phyloP scores from a whole-genome alignment of 2,113 vertebrate genomes.

The Callopanchax toddi region DNA sequence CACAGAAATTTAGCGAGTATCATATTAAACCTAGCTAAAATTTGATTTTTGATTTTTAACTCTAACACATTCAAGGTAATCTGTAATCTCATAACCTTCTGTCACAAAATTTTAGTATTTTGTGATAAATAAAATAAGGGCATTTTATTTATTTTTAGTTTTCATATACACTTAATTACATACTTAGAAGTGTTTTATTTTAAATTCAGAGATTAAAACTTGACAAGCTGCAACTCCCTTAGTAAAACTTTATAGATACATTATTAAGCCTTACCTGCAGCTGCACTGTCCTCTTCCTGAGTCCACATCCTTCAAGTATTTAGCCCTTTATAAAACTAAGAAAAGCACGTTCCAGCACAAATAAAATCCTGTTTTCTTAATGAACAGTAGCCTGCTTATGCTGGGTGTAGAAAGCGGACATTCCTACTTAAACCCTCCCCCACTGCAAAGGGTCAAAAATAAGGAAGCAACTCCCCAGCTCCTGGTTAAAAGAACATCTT shows the following conservation, averaged over 20 bases:
- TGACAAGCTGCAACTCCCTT: background rate
- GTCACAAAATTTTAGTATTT: too few species aligned
- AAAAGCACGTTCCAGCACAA: background rate
- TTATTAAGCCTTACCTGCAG: constrained; percentile 51
- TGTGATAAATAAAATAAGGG: too few species aligned
- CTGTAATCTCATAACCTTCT: too few species aligned
- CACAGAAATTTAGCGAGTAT: too few species aligned
- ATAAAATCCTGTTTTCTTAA: constrained; percentile 15
- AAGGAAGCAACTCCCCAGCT: constrained; percentile 31
- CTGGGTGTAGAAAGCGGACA: constrained; percentile 26
- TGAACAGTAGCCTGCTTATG: background rate
- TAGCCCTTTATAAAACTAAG: background rate
- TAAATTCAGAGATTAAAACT: too few species aligned
- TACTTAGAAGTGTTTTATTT: too few species aligned
- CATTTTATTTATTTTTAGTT: too few species aligned
- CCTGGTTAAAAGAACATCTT: background rate
- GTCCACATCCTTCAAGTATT: constrained; percentile 54
- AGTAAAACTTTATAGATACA: background rate
- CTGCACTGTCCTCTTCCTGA: constrained; percentile 28
- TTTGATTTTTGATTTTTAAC: too few species aligned
- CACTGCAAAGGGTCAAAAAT: constrained; percentile 9
- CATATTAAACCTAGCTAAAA: too few species aligned
- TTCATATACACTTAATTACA: too few species aligned
- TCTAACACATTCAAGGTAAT: too few species aligned
- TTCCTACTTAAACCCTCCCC: constrained; percentile 47